Evolutionary conservation across 2,888 invertebrate species (phyloP).

Genomic region (Sesia apiformis): DNA sequence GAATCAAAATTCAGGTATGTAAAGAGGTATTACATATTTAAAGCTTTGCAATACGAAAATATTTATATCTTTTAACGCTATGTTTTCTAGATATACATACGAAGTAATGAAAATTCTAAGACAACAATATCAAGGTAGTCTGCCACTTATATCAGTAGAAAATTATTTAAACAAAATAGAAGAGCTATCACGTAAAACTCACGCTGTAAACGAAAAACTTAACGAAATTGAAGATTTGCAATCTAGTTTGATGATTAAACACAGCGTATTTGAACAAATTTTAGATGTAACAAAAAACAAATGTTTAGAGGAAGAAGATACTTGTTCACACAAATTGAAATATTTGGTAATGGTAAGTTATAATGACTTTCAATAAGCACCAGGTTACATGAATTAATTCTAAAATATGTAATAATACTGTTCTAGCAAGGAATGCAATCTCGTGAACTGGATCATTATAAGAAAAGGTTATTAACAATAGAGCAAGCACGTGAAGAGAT

Average conservation of each 20-base stretch:
- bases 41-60: not conserved
- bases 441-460: constrained; percentile 41
- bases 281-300: constrained; percentile 42
- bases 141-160: constrained; percentile 51
- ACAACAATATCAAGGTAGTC: constrained; percentile 56
- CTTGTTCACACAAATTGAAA: constrained; percentile 49
- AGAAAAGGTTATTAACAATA: constrained; percentile 35
- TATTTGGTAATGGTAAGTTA: constrained; percentile 35
- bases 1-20: constrained; percentile 56
- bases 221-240: constrained; percentile 51
- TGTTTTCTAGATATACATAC: constrained; percentile 44
- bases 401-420: not conserved
- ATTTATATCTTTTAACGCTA: not conserved
- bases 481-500: constrained; percentile 39
- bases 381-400: not conserved
- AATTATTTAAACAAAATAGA: constrained; percentile 43
- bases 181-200: constrained; percentile 38
- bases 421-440: constrained; percentile 39
- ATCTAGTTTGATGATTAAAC: constrained; percentile 44
- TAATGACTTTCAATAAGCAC: not conserved
- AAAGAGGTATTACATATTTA: not conserved
- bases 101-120: constrained; percentile 49
- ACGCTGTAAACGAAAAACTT: constrained; percentile 40
- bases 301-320: constrained; percentile 39
- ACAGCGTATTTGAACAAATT: constrained; percentile 51